phyloP scores from a whole-genome alignment of 1,140 invertebrate genomes.

The Akabosia matsudoensis region DNA sequence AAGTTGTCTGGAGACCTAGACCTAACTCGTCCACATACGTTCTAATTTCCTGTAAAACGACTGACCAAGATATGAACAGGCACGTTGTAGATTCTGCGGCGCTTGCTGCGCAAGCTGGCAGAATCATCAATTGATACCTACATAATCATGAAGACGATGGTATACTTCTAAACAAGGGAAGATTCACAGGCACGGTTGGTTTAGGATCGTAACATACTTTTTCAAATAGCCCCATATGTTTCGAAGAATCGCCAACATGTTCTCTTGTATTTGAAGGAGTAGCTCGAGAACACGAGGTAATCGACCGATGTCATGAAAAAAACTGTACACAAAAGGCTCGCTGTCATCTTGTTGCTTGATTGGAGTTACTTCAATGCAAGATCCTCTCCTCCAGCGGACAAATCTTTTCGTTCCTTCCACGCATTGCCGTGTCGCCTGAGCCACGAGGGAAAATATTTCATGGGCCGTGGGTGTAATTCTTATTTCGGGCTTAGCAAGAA shows the following conservation, averaged over 20 bases:
- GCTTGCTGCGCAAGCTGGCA: too few species aligned
- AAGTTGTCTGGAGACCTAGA: too few species aligned
- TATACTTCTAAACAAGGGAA: too few species aligned
- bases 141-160: too few species aligned
- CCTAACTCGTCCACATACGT: too few species aligned
- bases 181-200: too few species aligned
- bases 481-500: conserved; percentile 69
- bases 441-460: conserved; percentile 72
- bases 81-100: too few species aligned
- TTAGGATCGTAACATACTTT: too few species aligned
- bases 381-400: conserved; percentile 78
- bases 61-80: too few species aligned
- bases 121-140: too few species aligned
- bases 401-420: conserved; percentile 64
- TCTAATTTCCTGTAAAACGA: too few species aligned
- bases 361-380: conserved; percentile 67
- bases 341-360: conserved; percentile 57
- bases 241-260: conserved; percentile 60
- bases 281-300: conserved; percentile 65
- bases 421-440: conserved; percentile 56
- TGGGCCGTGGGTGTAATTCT: conserved; percentile 66
- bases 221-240: conserved; percentile 65
- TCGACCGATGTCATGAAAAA: conserved; percentile 72
- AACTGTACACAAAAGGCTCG: conserved; percentile 63
- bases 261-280: conserved; percentile 63